A percentile compares a stretch with the other conserved stretches of the same genome.
phyloP scores from a whole-genome alignment of 1,140 invertebrate genomes.

The Coboldia fuscipes region DNA sequence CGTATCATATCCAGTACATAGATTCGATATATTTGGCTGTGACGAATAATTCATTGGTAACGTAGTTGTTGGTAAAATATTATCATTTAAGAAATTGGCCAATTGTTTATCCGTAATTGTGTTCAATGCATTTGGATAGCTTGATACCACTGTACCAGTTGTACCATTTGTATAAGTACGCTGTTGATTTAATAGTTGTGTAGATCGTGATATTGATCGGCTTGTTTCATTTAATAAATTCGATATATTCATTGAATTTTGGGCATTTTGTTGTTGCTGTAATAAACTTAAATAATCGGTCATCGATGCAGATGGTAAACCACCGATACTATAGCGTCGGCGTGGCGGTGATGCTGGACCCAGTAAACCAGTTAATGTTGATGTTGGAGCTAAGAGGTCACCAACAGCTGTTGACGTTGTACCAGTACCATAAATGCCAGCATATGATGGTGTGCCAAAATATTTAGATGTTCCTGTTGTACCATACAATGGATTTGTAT shows the following conservation, averaged over 20 bases:
- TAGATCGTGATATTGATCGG: conserved; percentile 20
- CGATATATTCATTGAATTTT: conserved; percentile 12
- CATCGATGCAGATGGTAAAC: conserved; percentile 19
- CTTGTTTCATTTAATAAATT: conserved; percentile 20
- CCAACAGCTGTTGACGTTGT: background rate
- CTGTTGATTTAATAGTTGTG: conserved; percentile 17
- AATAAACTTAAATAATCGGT: conserved; percentile 2
- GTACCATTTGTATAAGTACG: conserved; percentile 6
- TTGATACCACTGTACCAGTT: conserved; percentile 11
- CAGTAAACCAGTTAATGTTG: conserved; percentile 1
- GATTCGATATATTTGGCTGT: conserved; percentile 21
- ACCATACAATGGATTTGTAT: background rate
- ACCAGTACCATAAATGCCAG: background rate
- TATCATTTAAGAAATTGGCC: conserved; percentile 9
- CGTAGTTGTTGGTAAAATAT: conserved; percentile 19
- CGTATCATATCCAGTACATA: too few relatives aligned
- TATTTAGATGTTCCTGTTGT: conserved; percentile 3
- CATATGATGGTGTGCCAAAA: background rate
- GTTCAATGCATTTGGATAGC: conserved; percentile 3
- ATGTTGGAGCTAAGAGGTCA: background rate
- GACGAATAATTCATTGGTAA: conserved; percentile 14
- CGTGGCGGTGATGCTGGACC: conserved; percentile 11
- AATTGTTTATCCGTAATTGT: conserved; percentile 7
- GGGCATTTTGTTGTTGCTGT: background rate
- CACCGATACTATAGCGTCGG: conserved; percentile 19